Conservation (phyloP, 1,140 invertebrate genomes). For the Listronotus bonariensis region DNA sequence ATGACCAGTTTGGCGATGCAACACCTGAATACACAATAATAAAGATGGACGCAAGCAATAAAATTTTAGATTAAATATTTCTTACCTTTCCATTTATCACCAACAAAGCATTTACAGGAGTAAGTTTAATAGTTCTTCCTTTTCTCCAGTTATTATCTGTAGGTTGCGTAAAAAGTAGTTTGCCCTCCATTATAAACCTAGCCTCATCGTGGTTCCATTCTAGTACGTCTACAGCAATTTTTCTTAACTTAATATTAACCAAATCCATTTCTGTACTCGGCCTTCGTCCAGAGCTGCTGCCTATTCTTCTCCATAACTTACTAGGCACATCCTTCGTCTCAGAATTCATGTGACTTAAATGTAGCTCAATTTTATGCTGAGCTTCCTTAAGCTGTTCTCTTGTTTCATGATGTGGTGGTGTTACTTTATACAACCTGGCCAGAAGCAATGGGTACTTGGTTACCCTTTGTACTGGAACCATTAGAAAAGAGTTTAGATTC, state of each 20-base stretch:
- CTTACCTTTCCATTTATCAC: conserved; percentile 82
- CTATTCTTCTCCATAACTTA: conserved; percentile 88
- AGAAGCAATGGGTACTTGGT: conserved; percentile 92
- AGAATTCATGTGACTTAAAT: conserved; percentile 94
- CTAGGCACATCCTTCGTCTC: conserved; percentile 88
- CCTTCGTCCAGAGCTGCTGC: conserved; percentile 74
- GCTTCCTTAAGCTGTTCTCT: conserved; percentile 78
- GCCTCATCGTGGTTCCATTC: conserved; percentile 93
- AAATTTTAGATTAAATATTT: no score
- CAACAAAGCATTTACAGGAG: conserved; percentile 83
- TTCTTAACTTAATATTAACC: conserved; percentile 84
- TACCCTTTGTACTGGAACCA: conserved; percentile 89
- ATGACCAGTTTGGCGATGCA: no score
- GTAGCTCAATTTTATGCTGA: conserved; percentile 89
- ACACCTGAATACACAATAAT: no score
- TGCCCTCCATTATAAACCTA: conserved; percentile 84
- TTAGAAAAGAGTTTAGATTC: conserved; percentile 96
- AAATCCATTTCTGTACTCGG: conserved; percentile 79
- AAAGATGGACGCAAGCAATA: no score
- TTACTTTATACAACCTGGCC: conserved; percentile 89
- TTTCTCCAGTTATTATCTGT: conserved; percentile 89
- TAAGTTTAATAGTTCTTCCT: conserved; percentile 84
- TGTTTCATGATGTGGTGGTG: conserved; percentile 77
- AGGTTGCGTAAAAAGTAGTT: conserved; percentile 82
- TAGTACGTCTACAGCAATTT: conserved; percentile 89